Base-by-base conservation (phyloP, 2,113 vertebrate species). In the Gallinago undulata region DNA sequence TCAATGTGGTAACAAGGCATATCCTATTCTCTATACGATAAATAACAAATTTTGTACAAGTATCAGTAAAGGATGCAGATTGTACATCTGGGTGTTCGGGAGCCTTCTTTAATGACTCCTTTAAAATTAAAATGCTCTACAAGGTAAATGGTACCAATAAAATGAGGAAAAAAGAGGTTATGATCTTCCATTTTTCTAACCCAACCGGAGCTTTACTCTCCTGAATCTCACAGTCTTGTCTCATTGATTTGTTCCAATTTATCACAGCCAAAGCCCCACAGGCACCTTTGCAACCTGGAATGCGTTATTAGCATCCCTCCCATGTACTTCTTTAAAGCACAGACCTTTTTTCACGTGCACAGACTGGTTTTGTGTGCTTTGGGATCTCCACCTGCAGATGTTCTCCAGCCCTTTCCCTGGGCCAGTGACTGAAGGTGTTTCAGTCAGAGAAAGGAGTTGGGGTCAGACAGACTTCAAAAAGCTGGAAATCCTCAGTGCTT, bases 361-460 rank as follows among this genome's bases (percentile, higher is more conserved):
- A 9, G 72, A 14, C 31, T 6, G 13, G 30, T 8, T 22, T 14
- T 6, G n/a, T 16, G 24, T 2, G 56, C 63, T 48, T 17, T 37
- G 83, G 59, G 30, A n/a, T 35, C 53, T 28, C 28, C 68, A 27
- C 51, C 33, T 4, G 64, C 73, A 45, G 82, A 6, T 5, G 31
- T 3, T 56, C 57, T 11, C 48, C 83, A 51, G 63, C 28, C 70
- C 73, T 4, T 33, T 11, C 35, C 37, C 53, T 6, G 24, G 2
- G 4, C 41, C 62, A 11, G 13, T 6, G 17, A 6, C 30, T 12
- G 50, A 4, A 41, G 33, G 25, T 4, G 60, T 33, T 59, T 51
- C 30, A 47, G 30, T 17, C 3, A 2, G 3, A 39, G 45, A 51
- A 47, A 33, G 5, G 9, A 33, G 37, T 0, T 39, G 24, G 64